Base-by-base conservation (phyloP, 1,140 invertebrate species). In the Gryllus bimaculatus region DNA sequence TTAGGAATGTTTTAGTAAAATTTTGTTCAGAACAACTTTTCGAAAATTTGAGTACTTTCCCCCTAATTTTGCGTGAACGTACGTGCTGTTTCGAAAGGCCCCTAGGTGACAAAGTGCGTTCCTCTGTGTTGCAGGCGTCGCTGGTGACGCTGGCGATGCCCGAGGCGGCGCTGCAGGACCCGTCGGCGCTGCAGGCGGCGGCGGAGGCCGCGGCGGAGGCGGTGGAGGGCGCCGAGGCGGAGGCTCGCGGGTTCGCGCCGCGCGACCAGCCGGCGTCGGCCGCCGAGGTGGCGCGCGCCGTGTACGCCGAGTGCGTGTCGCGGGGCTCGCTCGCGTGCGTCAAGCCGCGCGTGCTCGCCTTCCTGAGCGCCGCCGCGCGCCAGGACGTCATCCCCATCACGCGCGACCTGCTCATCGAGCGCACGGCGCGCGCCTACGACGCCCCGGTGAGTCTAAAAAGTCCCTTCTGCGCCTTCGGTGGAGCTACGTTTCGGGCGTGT, bases 341-440 rank as follows among this genome's bases (percentile, higher is more conserved):
- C 73, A 92, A 93, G 82, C 93, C 93, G 12, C 93, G 92, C 85
- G 89, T 93, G 18, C 84, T 94, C 80, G 86, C 90, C 75, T 94
- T 93, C 88, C 88, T 94, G 73, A 91, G 89, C 80, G 86, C 89
- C 39, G 91, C 91, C 7, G 85, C 88, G 47, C 88, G 90, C 80
- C 88, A 92, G 81, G 90, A 92, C 49, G 90, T 90, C 82, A 90
- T 95, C 79, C 89, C 88, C 20, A 89, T 95, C 75, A 94, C 93
- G 4, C 89, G 93, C 8, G 91, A 94, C 81, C 85, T 95, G 73
- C 87, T 90, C 7, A 88, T 95, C 73, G 88, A 94, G 7, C 92
- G 88, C 81, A 90, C 90, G 12, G 85, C 85, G n/a, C 73, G 77
- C 13, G 39, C 20, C 5, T 10, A 26, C 26, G 39, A 74, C 21